Evolutionary conservation across 2,113 vertebrate species (phyloP), one percentile per base, ranked within the genome.

Genomic region (Diglossa brunneiventris): DNA sequence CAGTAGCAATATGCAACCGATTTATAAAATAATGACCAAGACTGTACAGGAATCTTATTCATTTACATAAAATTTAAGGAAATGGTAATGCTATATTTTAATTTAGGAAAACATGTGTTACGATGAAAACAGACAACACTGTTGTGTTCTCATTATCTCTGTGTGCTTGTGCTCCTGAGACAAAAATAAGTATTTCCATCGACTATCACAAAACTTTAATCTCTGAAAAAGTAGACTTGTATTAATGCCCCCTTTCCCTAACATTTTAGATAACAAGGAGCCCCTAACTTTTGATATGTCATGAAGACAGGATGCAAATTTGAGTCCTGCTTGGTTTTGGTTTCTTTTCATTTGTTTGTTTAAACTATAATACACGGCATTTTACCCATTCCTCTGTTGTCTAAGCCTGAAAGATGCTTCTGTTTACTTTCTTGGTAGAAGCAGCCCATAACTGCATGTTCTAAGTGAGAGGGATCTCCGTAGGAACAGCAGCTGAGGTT

Each of bases 401-500:
- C 47, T 80, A 74, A 76, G 31, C 41, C 41, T 68, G 44, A 88
- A 83, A 82, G 61, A 55, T 8, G 42, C 41, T 83, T 90, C 46
- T 1, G 3, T 72, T 90, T 53, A 47, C 53, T 76, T 85, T 94
- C 47, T 26, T 76, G 39, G 31, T 49, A 79, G 56, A 84, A 85
- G 55, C 42, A 49, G 28, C 37, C 37, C 50, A 26, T 61, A 94
- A 90, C 82, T 35, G 52, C 63, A 69, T 75, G 70, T 87, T 74
- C 89, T 89, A 75, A 88, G 59, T 15, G 44, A 91, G 58, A 85
- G 30, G 13, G 50, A 94, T 92, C 80, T 95, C 92, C 21, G 85
- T 31, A 95, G 83, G 62, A 96, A 63, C 58, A 89, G 78, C 87
- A 91, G 89, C 58, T 94, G 89, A 63, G 67, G 52, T 81, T 83